Evolutionary conservation across 1,140 invertebrate genomes (phyloP), one percentile per base, ranked within the genome.

Genomic region (Eriosoma lanigerum): DNA sequence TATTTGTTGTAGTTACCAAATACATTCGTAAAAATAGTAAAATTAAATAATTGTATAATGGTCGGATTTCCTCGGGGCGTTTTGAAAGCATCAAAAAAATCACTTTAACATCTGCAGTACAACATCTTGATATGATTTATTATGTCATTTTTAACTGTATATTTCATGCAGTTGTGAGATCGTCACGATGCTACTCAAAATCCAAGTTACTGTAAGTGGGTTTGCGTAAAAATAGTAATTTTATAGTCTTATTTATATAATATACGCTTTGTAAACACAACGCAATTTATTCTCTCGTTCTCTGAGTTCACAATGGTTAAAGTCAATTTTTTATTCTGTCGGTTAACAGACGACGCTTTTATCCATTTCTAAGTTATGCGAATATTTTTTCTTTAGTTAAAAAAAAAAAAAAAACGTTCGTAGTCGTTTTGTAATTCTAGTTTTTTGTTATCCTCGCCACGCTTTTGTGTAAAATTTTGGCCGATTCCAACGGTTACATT

Each of bases 151-250:
- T 52, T 72, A 52, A 52, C 48, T 46, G 68, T 72, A 52, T 72
- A 72, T 72, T 72, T 50, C 24, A 72, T 12, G 24, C 17, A n/a
- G 24, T 32, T 32, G 24, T 29, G 48, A 52, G 19, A 52, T 72
- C 3, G 44, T 32, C 19, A 17, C 3, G 19, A 21, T 13, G 13
- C 15, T 44, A 26, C 50, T 26, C 9, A 50, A 70, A 26, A 26
- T 29, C 12, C 24, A 38, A 38, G 8, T 38, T 38, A 38, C 3
- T 38, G 8, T 70, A 70, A 68, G 21, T 48, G 17, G 66, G n/a
- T 70, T 70, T 46, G 17, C 26, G 48, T 72, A 72, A 19, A 72
- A 72, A 72, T 52, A 72, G 68, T 72, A 26, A 29, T 72, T 52
- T 52, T 46, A 21, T 68, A 32, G n/a, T 38, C 32, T 38, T 8